phyloP scores from a whole-genome alignment of 1,140 invertebrate species.

The Teleopsis dalmanni region DNA sequence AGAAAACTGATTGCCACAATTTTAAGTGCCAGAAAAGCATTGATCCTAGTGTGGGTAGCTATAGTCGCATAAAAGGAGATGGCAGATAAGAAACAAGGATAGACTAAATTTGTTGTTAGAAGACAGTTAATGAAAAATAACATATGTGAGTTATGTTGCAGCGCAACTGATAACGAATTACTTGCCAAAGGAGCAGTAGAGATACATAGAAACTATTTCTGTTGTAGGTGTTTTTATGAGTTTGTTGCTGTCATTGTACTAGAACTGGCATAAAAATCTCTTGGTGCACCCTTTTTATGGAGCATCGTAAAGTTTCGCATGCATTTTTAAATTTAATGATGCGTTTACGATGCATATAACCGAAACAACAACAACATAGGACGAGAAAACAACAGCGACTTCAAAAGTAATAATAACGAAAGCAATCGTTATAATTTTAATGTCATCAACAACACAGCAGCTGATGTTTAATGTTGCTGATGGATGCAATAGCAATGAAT shows the following conservation, averaged over 20 bases:
- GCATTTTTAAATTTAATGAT: slow-evolving; percentile 44
- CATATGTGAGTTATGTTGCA: neutral
- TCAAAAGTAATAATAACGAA: slow-evolving; percentile 26
- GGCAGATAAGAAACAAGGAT: no score
- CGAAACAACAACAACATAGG: slow-evolving; percentile 8
- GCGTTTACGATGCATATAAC: slow-evolving; percentile 36
- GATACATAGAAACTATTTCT: no score
- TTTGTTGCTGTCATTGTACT: no score
- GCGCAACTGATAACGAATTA: no score
- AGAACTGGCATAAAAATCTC: no score
- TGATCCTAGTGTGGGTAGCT: neutral
- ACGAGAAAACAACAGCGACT: slow-evolving; percentile 18
- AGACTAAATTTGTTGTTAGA: no score
- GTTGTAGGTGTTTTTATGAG: neutral
- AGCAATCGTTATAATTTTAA: slow-evolving; percentile 42
- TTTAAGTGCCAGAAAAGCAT: no score
- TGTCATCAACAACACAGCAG: slow-evolving; percentile 32
- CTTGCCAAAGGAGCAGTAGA: no score
- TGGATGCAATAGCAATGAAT: neutral
- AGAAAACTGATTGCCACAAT: slow-evolving; percentile 1
- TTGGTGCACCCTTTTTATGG: slow-evolving; percentile 5
- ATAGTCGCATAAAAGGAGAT: neutral
- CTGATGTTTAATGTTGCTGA: slow-evolving; percentile 22
- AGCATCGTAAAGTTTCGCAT: slow-evolving; percentile 41
- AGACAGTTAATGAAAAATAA: neutral